Conservation (phyloP, 2,797 vertebrate genomes). For the Amblyopsis hoosieri region DNA sequence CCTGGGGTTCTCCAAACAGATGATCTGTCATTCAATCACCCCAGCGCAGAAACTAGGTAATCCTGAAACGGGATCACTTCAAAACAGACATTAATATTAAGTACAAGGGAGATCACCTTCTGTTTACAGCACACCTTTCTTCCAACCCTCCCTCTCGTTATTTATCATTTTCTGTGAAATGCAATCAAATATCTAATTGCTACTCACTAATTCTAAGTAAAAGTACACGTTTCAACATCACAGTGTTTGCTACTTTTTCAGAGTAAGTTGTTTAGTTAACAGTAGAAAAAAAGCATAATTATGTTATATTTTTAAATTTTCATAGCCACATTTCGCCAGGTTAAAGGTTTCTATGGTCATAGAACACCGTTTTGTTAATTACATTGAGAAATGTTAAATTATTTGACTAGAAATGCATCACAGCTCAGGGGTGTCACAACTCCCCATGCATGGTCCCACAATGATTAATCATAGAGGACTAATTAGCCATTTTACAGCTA, state of each 20-base stretch:
- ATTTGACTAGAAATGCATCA: slow-evolving; percentile 65
- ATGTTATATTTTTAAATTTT: not conserved
- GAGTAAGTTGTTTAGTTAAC: too few species aligned
- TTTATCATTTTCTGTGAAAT: slow-evolving; percentile 37
- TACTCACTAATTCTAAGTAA: not conserved
- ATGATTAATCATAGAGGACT: slow-evolving; percentile 65
- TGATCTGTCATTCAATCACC: slow-evolving; percentile 74
- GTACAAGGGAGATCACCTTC: slow-evolving; percentile 63
- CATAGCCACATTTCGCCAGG: slow-evolving; percentile 12
- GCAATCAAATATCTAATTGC: slow-evolving; percentile 28
- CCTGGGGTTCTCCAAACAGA: slow-evolving; percentile 66
- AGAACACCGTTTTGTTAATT: slow-evolving; percentile 48
- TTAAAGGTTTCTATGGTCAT: slow-evolving; percentile 48
- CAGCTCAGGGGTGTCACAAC: slow-evolving; percentile 61
- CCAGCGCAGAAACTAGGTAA: slow-evolving; percentile 60
- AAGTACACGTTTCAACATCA: slow-evolving; percentile 25
- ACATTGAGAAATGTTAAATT: slow-evolving; percentile 63
- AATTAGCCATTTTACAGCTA: slow-evolving; percentile 72
- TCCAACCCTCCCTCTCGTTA: slow-evolving; percentile 26
- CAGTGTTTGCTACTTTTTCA: slow-evolving; percentile 1
- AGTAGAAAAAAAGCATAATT: not conserved
- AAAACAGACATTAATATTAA: slow-evolving; percentile 80
- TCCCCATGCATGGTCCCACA: slow-evolving; percentile 44
- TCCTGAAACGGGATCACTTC: slow-evolving; percentile 69
- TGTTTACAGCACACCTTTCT: slow-evolving; percentile 35